Evolutionary conservation across 2,888 invertebrate genomes (phyloP).

Genomic region (Drosophila paranaensis): DNA sequence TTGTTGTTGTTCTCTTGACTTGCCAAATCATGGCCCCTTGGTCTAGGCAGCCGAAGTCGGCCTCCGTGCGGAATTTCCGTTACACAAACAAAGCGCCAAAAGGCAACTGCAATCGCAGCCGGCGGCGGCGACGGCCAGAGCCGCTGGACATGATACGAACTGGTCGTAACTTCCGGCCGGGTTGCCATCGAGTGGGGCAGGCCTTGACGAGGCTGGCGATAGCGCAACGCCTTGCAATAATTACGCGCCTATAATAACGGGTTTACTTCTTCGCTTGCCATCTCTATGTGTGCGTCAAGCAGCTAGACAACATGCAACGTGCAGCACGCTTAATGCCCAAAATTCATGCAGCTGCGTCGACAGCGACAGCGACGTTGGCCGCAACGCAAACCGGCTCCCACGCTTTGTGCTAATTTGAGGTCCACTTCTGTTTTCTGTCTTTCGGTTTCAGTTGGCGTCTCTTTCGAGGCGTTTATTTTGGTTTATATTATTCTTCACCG

Average conservation of each 20-base stretch:
- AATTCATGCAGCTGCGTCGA: constrained; percentile 12
- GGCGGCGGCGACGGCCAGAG: constrained; percentile 11
- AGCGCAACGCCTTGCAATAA: constrained; percentile 46
- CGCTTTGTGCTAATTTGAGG: constrained; percentile 82
- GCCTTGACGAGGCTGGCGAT: constrained; percentile 59
- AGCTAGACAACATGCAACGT: constrained; percentile 4
- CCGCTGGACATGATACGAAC: constrained; percentile 40
- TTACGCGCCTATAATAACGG: constrained; percentile 61
- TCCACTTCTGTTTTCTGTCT: constrained; percentile 61
- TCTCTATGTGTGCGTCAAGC: constrained; percentile 7
- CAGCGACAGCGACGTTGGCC: constrained; percentile 5
- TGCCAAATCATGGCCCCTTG: constrained; percentile 50
- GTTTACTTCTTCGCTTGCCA: constrained; percentile 41
- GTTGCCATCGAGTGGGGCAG: constrained; percentile 42
- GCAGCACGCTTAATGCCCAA: constrained; percentile 44
- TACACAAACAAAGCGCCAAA: constrained; percentile 42
- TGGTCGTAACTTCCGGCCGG: constrained; percentile 71
- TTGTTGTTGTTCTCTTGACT: neutral
- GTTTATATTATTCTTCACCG: constrained; percentile 20
- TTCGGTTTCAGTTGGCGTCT: constrained; percentile 32
- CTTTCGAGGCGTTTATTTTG: constrained; percentile 37
- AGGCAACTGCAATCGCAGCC: constrained; percentile 1
- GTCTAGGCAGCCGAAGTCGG: constrained; percentile 34
- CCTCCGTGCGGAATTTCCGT: constrained; percentile 59
- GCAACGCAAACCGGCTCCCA: constrained; percentile 75